Conservation (phyloP, 2,888 invertebrate species). For the Eilema griseolum region DNA sequence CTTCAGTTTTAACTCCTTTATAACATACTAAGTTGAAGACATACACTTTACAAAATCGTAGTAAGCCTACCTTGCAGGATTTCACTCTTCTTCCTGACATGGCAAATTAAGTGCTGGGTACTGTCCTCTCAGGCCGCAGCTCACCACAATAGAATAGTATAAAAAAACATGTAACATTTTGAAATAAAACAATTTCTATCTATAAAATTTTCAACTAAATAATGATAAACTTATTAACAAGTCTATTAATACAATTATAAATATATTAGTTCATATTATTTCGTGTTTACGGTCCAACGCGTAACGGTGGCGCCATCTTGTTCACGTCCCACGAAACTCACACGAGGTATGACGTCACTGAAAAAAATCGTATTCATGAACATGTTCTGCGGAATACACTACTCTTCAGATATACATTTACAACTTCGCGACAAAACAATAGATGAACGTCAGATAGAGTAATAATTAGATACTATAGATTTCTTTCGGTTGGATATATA, state of each 20-base stretch:
- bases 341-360: conserved; percentile 40
- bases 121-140: not conserved
- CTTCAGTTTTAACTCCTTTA: no score
- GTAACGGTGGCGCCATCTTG: conserved; percentile 35
- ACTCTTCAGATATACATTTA: not conserved
- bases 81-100: no score
- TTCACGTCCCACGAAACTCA: conserved; percentile 13
- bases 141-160: not conserved
- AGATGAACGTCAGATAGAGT: no score
- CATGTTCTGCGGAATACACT: not conserved
- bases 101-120: no score
- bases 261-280: conserved; percentile 47
- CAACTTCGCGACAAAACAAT: no score
- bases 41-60: no score
- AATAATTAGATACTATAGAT: no score
- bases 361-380: conserved; percentile 34
- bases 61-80: not conserved
- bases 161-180: conserved; percentile 14
- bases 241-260: conserved; percentile 26
- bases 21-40: no score
- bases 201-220: conserved; percentile 44
- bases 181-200: conserved; percentile 25
- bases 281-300: conserved; percentile 8
- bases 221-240: conserved; percentile 40
- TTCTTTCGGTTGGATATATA: no score